Percentiles rank a stretch among this genome's conserved stretches.
Evolutionary conservation across 2,888 invertebrate genomes (phyloP).

Genomic region (Cyrtodaria siliqua): DNA sequence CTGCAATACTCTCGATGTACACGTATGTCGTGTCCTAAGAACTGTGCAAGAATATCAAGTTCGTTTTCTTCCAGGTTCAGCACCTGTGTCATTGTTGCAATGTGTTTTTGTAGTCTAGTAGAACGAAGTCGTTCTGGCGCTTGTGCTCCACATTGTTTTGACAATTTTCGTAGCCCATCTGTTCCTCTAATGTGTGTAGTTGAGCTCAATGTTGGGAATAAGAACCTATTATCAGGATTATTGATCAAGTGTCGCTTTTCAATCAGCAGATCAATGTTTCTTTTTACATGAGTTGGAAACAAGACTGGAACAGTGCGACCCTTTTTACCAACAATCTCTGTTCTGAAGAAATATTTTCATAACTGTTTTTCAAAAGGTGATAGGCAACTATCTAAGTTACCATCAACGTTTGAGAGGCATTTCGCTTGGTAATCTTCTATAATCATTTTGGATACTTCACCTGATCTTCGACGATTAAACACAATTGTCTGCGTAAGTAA

Average conservation of each 20-base stretch:
- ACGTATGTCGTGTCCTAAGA: constrained; percentile 22
- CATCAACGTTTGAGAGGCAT: too few relatives aligned
- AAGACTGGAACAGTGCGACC: too few relatives aligned
- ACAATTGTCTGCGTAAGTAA: too few relatives aligned
- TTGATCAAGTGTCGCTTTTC: background rate
- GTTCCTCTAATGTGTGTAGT: constrained; percentile 15
- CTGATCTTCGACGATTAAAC: too few relatives aligned
- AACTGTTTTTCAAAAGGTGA: too few relatives aligned
- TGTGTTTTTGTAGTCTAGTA: constrained; percentile 25
- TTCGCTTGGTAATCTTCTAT: too few relatives aligned
- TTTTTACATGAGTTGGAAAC: too few relatives aligned
- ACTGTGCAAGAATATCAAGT: constrained; percentile 15
- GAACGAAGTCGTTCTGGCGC: constrained; percentile 11
- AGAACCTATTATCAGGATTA: background rate
- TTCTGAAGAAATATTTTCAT: too few relatives aligned
- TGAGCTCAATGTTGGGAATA: constrained; percentile 1
- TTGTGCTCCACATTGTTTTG: constrained; percentile 13
- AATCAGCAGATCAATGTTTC: too few relatives aligned
- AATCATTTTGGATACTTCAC: too few relatives aligned
- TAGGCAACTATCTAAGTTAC: too few relatives aligned
- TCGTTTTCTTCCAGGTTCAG: constrained; percentile 20
- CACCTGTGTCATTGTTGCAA: constrained; percentile 26
- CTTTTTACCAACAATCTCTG: too few relatives aligned
- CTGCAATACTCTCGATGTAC: constrained; percentile 21
- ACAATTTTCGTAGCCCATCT: constrained; percentile 10